Evolutionary conservation across 2,113 vertebrate species (phyloP).

Genomic region (Cariama cristata): DNA sequence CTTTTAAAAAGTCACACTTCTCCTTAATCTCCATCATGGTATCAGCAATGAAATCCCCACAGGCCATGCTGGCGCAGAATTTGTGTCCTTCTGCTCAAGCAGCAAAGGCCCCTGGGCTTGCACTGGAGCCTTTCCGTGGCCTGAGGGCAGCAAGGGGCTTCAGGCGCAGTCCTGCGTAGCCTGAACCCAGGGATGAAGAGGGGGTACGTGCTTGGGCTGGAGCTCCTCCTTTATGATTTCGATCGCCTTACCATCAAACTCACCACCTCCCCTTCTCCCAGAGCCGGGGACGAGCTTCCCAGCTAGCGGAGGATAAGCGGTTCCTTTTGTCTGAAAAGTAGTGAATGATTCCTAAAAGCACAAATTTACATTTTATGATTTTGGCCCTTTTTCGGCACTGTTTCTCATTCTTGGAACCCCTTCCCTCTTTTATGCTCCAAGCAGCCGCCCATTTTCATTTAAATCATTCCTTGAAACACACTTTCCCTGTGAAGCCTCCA

Average conservation of each 20-base stretch:
- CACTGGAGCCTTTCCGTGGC: neutral
- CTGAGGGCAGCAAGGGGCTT: no score
- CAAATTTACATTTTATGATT: constrained; percentile 40
- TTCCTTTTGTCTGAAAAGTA: neutral
- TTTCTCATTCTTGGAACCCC: constrained; percentile 55
- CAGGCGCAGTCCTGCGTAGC: neutral
- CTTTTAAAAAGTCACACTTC: fast-evolving
- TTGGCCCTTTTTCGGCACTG: constrained; percentile 18
- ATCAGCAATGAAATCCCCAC: neutral
- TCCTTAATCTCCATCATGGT: neutral
- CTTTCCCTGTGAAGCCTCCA: constrained; percentile 46
- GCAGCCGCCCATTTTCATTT: constrained; percentile 49
- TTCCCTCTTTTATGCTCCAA: constrained; percentile 52
- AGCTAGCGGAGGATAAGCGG: fast-evolving
- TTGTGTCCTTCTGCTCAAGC: fast-evolving
- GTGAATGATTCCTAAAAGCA: neutral
- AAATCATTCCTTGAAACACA: constrained; percentile 47
- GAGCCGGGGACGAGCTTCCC: fast-evolving
- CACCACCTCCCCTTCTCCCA: neutral
- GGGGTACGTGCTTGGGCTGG: neutral
- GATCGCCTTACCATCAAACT: neutral
- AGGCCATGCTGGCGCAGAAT: neutral
- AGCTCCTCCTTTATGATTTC: fast-evolving
- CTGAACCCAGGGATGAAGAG: neutral
- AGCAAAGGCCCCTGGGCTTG: neutral